A percentile compares a stretch with the other conserved stretches of the same genome.
phyloP scores from a whole-genome alignment of 2,113 vertebrate species.

The rat (Rattus norvegicus) region GRCr8 NC_086021.1:79893001-79893500 shows the following conservation, averaged over 20 bases:
- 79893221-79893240: background rate
- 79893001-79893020: background rate
- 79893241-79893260: background rate
- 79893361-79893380: constrained; percentile 68
- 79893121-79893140: constrained; percentile 53
- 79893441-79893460: background rate
- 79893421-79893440: background rate
- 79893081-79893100: constrained; percentile 3
- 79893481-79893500: background rate
- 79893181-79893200: background rate
- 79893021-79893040: constrained; percentile 27
- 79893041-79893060: constrained; percentile 20
- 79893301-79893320: background rate
- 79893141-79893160: background rate
- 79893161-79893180: background rate
- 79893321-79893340: background rate
- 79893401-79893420: background rate
- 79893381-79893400: constrained; percentile 76
- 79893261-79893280: background rate
- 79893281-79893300: background rate
- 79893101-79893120: constrained; percentile 45
- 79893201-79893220: background rate
- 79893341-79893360: background rate
- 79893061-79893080: background rate
- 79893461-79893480: background rate